Conservation (phyloP, 2,888 invertebrate species). For the Ophraella communa region DNA sequence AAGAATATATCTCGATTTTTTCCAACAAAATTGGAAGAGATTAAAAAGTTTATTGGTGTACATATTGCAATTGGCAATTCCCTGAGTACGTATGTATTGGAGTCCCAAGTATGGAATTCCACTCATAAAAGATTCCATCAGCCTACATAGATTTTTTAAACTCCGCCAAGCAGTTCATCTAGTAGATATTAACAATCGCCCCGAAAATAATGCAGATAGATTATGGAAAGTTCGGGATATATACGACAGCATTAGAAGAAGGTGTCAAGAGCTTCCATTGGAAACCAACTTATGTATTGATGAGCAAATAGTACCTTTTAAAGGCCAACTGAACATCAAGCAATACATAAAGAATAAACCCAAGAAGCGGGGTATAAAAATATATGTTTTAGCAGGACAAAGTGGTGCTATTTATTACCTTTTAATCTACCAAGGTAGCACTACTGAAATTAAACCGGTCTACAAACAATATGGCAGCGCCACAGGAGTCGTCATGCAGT, state of each 20-base stretch:
- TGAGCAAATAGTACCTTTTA: too few relatives aligned
- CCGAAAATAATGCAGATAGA: conserved; percentile 23
- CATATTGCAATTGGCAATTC: conserved; percentile 26
- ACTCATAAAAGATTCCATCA: conserved; percentile 13
- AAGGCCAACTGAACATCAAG: too few relatives aligned
- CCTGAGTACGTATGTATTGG: conserved; percentile 30
- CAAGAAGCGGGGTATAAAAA: too few relatives aligned
- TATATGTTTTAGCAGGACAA: too few relatives aligned
- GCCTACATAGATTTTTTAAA: conserved; percentile 25
- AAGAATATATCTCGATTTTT: conserved; percentile 17
- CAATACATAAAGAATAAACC: too few relatives aligned
- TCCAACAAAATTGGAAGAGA: conserved; percentile 19
- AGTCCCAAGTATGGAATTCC: conserved; percentile 17
- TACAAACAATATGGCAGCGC: too few relatives aligned
- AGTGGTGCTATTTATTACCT: too few relatives aligned
- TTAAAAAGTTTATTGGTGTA: conserved; percentile 22
- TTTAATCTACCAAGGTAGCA: too few relatives aligned
- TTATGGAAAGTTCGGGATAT: conserved; percentile 28
- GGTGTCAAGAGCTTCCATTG: background rate
- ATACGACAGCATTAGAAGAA: conserved; percentile 11
- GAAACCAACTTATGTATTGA: too few relatives aligned
- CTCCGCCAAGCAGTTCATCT: conserved; percentile 18
- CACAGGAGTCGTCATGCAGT: too few relatives aligned
- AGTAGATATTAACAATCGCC: conserved; percentile 16
- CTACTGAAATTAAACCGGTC: too few relatives aligned